Evolutionary conservation across 2,113 vertebrate genomes (phyloP).

Genomic region (Coreoperca whiteheadi): DNA sequence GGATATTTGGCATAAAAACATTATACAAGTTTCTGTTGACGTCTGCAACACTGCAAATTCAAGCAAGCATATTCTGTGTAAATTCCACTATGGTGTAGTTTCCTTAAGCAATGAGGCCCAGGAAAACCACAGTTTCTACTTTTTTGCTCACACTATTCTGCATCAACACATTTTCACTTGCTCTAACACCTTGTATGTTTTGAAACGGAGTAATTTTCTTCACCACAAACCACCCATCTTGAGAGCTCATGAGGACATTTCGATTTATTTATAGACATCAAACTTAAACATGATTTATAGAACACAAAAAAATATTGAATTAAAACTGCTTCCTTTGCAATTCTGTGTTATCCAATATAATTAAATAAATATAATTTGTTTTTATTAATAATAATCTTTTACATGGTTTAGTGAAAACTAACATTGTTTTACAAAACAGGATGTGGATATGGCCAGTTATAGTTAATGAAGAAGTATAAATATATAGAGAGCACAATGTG

Average conservation of each 20-base stretch:
- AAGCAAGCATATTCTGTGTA: constrained; percentile 39
- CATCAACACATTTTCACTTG: constrained; percentile 64
- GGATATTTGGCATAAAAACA: constrained; percentile 43
- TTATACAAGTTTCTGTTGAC: constrained; percentile 55
- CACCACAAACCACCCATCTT: constrained; percentile 74
- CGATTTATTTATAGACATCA: constrained; percentile 64
- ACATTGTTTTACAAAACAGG: constrained; percentile 57
- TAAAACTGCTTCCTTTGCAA: constrained; percentile 24
- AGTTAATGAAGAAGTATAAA: constrained; percentile 58
- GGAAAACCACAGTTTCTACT: constrained; percentile 75
- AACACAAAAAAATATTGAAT: constrained; percentile 35
- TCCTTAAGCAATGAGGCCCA: constrained; percentile 54
- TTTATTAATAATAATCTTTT: constrained; percentile 21
- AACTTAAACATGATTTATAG: constrained; percentile 37
- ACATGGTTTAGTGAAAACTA: constrained; percentile 48
- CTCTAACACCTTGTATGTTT: constrained; percentile 74
- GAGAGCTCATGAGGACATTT: constrained; percentile 42
- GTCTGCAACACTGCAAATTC: constrained; percentile 46
- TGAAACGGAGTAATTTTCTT: constrained; percentile 63
- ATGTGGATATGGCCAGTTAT: constrained; percentile 51
- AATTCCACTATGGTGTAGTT: constrained; percentile 71
- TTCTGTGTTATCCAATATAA: constrained; percentile 11
- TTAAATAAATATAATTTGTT: constrained; percentile 14
- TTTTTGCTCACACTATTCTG: constrained; percentile 56
- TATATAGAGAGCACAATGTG: constrained; percentile 22